Evolutionary conservation across 2,113 vertebrate genomes (phyloP), one percentile per base, ranked within the genome.

Genomic region (Ancistrus triradiatus): DNA sequence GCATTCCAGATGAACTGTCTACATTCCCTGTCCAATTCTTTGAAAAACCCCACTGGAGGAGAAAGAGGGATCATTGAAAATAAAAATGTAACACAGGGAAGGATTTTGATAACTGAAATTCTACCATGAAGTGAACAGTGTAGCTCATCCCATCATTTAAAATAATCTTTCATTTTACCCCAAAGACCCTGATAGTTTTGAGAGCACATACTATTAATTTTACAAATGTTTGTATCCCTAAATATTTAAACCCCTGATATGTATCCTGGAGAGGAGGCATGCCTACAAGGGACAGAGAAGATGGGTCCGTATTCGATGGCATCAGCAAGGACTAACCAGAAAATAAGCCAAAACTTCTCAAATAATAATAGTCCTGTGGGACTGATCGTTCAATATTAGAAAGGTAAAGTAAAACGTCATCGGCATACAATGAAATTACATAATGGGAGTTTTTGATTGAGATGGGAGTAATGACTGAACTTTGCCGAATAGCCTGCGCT

Each of bases 291-390:
- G n/a, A n/a, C n/a, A 24, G 7, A 5, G 21, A 33, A 9, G 28
- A 33, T 33, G 10, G 25, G 14, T 52, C 47, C 21, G 22, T 19
- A 48, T 60, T 51, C 22, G 60, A 18, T 1, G 14, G 47, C 48
- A 66, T 53, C 15, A 66, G 49, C 19, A 43, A 35, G n/a, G 55
- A 71, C 47, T 66, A 72, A 4, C 50, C 57, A 38, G 63, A 55
- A 19, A 53, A 25, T 8, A 35, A 55, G 28, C 69, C 49, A n/a
- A 61, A 66, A 49, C 4, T 66, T 6, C 11, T 66, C 25, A 33
- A 70, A 24, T 37, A 56, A 58, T 65, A 40, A 44, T 9, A 70
- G 48, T 50, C 25, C 15, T 35, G 15, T 10, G 46, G 40, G 9
- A 70, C 25, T 33, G 53, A 53, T 24, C 44, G 47, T 37, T 59